A percentile compares a stretch with the other conserved stretches of the same genome.
Evolutionary conservation across 2,888 invertebrate genomes (phyloP).

Genomic region (Camptogramma bilineatum): DNA sequence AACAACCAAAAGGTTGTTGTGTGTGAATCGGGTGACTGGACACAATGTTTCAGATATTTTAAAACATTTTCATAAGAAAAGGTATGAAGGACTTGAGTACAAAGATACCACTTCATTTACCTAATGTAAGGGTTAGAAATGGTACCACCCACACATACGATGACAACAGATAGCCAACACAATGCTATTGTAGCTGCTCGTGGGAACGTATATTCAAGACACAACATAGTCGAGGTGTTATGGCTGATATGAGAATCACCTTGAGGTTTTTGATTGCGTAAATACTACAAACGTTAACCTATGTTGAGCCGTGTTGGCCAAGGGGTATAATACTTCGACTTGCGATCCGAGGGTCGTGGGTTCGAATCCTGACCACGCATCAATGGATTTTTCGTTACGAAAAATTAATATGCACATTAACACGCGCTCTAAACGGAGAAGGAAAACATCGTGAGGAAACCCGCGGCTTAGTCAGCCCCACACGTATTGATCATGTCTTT

Average conservation of each 20-base stretch:
- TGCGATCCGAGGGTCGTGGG: too few species aligned
- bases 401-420: too few species aligned
- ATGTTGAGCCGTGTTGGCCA: too few species aligned
- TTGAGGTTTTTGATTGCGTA: slow-evolving; percentile 1
- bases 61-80: neutral
- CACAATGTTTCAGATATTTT: neutral
- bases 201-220: slow-evolving; percentile 29
- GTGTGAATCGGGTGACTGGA: neutral
- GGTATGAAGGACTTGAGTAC: slow-evolving; percentile 3
- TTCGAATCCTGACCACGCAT: too few species aligned
- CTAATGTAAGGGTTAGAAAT: slow-evolving; percentile 35
- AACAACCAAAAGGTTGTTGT: too few species aligned
- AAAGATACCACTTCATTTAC: slow-evolving; percentile 6
- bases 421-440: too few species aligned
- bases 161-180: slow-evolving; percentile 50
- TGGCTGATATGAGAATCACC: slow-evolving; percentile 12
- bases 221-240: slow-evolving; percentile 5
- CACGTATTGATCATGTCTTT: too few species aligned
- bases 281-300: neutral
- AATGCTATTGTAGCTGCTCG: slow-evolving; percentile 32
- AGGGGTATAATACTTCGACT: too few species aligned
- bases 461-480: too few species aligned
- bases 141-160: slow-evolving; percentile 62
- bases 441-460: too few species aligned
- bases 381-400: too few species aligned